Percentiles rank a stretch among this genome's conserved stretches.
phyloP scores from a whole-genome alignment of 2,797 vertebrate species.

The Loriculus beryllinus region DNA sequence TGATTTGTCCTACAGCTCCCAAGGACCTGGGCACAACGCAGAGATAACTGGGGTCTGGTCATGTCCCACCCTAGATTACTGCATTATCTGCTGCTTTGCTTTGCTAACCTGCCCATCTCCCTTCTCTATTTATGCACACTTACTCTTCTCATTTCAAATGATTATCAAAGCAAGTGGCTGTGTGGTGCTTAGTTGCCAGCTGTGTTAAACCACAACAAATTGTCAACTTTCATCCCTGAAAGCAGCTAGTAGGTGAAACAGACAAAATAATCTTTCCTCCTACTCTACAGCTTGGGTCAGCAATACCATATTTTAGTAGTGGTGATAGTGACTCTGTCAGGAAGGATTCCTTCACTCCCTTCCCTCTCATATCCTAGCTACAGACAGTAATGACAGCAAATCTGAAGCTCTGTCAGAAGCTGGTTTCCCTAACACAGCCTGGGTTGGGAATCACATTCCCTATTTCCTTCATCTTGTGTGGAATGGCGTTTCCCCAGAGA shows the following conservation, averaged over 20 bases:
- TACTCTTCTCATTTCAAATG: background rate
- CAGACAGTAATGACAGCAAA: background rate
- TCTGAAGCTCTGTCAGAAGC: background rate
- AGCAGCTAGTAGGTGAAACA: background rate
- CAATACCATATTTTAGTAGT: background rate
- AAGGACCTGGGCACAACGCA: background rate
- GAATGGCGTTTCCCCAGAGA: background rate
- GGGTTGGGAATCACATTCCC: background rate
- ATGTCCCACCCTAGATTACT: background rate
- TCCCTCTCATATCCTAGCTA: background rate
- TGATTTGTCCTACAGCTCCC: background rate
- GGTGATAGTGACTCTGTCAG: background rate
- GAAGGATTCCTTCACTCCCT: background rate
- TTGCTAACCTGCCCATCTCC: background rate
- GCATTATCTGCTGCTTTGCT: background rate
- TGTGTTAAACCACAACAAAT: background rate
- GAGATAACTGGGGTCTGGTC: background rate
- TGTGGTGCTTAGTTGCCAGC: background rate
- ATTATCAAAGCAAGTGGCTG: background rate
- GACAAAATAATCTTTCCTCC: background rate
- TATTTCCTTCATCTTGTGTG: background rate
- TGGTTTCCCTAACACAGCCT: background rate
- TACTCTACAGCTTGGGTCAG: background rate
- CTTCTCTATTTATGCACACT: background rate
- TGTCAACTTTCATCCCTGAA: background rate